Base-by-base conservation (phyloP, 2,113 vertebrate species). In the Percopsis transmontana region DNA sequence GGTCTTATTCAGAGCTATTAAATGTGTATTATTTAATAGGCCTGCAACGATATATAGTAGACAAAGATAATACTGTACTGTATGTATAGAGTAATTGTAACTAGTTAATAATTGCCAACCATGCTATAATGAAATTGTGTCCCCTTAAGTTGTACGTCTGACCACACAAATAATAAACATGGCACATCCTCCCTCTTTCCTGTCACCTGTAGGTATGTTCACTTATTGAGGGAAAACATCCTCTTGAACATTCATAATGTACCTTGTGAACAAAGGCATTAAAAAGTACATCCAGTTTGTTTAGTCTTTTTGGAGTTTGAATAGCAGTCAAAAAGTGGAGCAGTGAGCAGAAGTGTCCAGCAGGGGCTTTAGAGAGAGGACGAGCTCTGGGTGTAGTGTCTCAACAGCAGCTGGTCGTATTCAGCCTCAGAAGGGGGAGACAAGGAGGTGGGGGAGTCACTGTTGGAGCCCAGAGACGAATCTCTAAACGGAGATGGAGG, bases 401-500 rank as follows among this genome's bases (percentile, higher is more conserved):
- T 93, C 83, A 97, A 94, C 87, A 98, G 89, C 54, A 98, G 93
- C 0, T 94, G 94, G 89, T 97, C 96, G 0, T 97, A 98, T 66
- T 96, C 95, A 0, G 92, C 94, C 87, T 96, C 96, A 0, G 97
- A 97, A 56, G 88, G 92, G 0, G 93, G 95, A 15, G 96, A 98
- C 76, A 91, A 91, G 55, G 95, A 97, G 55, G 91, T 91, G 54
- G 96, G 94, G 2, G 94, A 94, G 58, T 93, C 93, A 39, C 94
- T 94, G 55, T 94, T 91, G 3, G 96, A 98, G 83, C 95, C 96
- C 1, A 95, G 88, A 9, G 90, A 91, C 2, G 95, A 96, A 92
- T 99, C 97, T 87, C 97, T 93, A 71, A 99, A 99, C 3, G 97
- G 97, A 38, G 97, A 99, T 2, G 97, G 97, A 58, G 97, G 97